Evolutionary conservation across 2,888 invertebrate genomes (phyloP), one percentile per base, ranked within the genome.

Genomic region (Leucophenga montana): DNA sequence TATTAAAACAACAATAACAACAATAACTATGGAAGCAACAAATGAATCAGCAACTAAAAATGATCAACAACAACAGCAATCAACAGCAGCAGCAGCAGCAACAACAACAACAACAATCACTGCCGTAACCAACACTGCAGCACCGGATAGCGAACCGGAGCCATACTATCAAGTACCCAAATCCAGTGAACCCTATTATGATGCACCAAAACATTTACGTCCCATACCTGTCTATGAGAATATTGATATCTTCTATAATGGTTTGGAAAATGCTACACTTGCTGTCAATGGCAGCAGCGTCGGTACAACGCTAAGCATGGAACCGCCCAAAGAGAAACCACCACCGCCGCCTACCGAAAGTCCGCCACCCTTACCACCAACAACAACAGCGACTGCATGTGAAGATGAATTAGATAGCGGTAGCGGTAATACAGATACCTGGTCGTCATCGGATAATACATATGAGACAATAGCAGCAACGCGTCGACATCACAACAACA

Each of bases 291-390:
- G 39, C 9, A 53, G 20, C 39, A 31, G 57, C 56, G 14, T n/a
- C 67, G 16, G 8, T 9, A 89, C 33, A 59, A 31, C n/a, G 8
- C 1, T 33, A 3, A 31, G 14, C 14, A 72, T 93, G 82, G 94
- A 95, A 83, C 95, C 95, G 14, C 95, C 95, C n/a, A 94, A 93
- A 83, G 95, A 95, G 85, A 95, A 95, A 83, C 96, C 95, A 33
- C 95, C 95, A 1, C 95, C 95, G 13, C 94, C 94, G 1, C 95
- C 95, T 0, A 90, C 74, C 0, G 86, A 86, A 11, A 89, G 91
- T 69, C 78, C 79, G 6, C 76, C 80, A 0, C 71, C 75, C 54
- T 68, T 67, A 31, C 69, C 71, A 88, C 89, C 56, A 89, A 89
- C 73, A 90, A 89, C 85, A 90, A 27, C 2, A 2, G 27, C 2